Evolutionary conservation across 2,888 invertebrate genomes (phyloP).

Genomic region (Blastobasis adustella): DNA sequence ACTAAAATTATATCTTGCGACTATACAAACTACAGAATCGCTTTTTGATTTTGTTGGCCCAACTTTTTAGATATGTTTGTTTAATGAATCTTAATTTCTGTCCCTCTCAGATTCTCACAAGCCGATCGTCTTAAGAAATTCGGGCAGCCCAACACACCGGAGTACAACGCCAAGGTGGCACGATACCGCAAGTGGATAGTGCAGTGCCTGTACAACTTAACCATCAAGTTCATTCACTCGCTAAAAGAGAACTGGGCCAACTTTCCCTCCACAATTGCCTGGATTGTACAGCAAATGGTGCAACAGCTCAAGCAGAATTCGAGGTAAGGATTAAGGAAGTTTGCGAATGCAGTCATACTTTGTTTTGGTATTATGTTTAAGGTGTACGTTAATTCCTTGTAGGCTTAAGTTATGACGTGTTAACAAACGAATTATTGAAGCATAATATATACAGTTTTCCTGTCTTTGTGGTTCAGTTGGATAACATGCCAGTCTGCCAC

Average conservation of each 20-base stretch:
- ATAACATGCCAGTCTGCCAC: no score
- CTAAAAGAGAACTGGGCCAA: slow-evolving; percentile 90
- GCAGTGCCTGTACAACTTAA: slow-evolving; percentile 84
- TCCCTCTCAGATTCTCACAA: slow-evolving; percentile 43
- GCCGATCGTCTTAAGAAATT: slow-evolving; percentile 80
- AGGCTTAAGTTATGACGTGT: no score
- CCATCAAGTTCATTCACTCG: slow-evolving; percentile 87
- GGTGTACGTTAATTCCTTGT: no score
- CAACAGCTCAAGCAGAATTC: slow-evolving; percentile 56
- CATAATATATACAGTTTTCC: no score
- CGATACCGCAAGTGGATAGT: slow-evolving; percentile 88
- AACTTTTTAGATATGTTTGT: no score
- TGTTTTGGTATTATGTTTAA: no score
- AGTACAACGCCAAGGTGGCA: slow-evolving; percentile 82
- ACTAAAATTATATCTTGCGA: no score
- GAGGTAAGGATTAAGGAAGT: neutral
- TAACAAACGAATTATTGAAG: no score
- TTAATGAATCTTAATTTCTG: neutral
- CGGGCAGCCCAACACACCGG: slow-evolving; percentile 82
- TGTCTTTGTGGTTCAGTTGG: no score
- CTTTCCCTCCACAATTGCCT: slow-evolving; percentile 92
- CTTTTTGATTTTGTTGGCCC: no score
- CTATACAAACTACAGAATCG: no score
- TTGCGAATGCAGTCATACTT: no score
- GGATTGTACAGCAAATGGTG: slow-evolving; percentile 92